phyloP scores from a whole-genome alignment of 2,888 invertebrate genomes.

The Cheilosia urbana region DNA sequence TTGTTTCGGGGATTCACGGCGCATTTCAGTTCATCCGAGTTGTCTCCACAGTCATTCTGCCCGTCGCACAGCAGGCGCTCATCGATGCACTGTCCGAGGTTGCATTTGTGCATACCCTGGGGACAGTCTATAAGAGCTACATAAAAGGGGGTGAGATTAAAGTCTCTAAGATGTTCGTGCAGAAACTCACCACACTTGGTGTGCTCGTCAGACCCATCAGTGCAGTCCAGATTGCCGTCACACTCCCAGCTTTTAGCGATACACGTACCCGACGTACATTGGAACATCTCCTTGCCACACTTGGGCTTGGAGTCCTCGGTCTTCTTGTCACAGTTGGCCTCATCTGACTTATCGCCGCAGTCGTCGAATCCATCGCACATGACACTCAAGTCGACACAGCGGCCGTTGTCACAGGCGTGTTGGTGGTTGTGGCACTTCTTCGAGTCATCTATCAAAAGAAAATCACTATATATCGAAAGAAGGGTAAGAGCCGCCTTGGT shows the following conservation, averaged over 20 bases:
- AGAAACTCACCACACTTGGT: constrained; percentile 84
- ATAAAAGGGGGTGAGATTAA: too few species aligned
- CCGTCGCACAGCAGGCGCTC: constrained; percentile 85
- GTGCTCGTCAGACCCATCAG: constrained; percentile 90
- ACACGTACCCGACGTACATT: constrained; percentile 89
- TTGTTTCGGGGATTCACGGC: constrained; percentile 68
- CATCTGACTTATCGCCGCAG: constrained; percentile 86
- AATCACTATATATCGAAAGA: not conserved
- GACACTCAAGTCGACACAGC: constrained; percentile 84
- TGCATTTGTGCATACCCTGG: constrained; percentile 82
- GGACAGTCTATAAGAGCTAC: constrained; percentile 79
- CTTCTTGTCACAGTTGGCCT: constrained; percentile 82
- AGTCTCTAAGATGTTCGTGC: constrained; percentile 77
- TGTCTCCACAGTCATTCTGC: constrained; percentile 86
- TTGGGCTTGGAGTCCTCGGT: constrained; percentile 65
- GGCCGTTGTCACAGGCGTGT: constrained; percentile 84
- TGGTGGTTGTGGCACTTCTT: constrained; percentile 84
- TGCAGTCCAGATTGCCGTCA: constrained; percentile 90
- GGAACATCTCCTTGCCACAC: constrained; percentile 85
- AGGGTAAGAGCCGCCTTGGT: not conserved
- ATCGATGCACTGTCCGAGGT: constrained; percentile 86
- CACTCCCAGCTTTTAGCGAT: constrained; percentile 88
- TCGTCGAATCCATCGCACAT: constrained; percentile 85
- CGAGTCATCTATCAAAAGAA: constrained; percentile 75
- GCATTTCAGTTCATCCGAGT: constrained; percentile 85